Conservation (phyloP, 2,797 vertebrate genomes). For the Eremophila alpestris region DNA sequence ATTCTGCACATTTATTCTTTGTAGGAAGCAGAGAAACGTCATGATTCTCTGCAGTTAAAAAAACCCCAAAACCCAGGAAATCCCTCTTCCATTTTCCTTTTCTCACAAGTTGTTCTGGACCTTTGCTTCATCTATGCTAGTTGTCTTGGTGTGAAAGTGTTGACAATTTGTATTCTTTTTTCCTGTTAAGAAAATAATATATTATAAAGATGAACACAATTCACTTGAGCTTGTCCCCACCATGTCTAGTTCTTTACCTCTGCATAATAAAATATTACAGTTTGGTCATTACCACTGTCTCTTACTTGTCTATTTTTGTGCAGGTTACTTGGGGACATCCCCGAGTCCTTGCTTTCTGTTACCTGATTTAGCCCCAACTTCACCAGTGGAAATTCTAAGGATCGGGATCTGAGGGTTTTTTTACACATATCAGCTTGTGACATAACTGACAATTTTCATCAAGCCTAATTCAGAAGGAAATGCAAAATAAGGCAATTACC, state of each 20-base stretch:
- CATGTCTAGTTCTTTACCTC: neutral
- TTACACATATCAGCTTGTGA: neutral
- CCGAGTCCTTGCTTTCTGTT: constrained; percentile 8
- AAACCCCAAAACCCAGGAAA: neutral
- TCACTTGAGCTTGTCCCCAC: neutral
- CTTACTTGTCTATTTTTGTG: constrained; percentile 26
- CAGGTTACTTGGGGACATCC: constrained; percentile 35
- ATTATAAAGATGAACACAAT: neutral
- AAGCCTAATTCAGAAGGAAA: constrained; percentile 26
- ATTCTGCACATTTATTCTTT: neutral
- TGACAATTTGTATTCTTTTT: neutral
- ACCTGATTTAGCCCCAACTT: neutral
- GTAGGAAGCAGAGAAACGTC: neutral
- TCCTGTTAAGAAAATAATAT: neutral
- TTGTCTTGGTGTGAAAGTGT: neutral
- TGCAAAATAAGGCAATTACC: neutral
- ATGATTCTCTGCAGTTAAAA: neutral
- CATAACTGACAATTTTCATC: constrained; percentile 33
- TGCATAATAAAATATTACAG: constrained; percentile 26
- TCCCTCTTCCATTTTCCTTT: neutral
- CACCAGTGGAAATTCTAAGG: neutral
- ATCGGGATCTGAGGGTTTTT: neutral
- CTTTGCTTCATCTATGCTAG: neutral
- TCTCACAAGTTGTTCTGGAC: neutral
- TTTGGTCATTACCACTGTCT: neutral